These are phyloP conservation scores for Lethenteron camtschaticum DNA, from an alignment of 2,113 vertebrate genomes.

Conservation along the genomic window DNA sequence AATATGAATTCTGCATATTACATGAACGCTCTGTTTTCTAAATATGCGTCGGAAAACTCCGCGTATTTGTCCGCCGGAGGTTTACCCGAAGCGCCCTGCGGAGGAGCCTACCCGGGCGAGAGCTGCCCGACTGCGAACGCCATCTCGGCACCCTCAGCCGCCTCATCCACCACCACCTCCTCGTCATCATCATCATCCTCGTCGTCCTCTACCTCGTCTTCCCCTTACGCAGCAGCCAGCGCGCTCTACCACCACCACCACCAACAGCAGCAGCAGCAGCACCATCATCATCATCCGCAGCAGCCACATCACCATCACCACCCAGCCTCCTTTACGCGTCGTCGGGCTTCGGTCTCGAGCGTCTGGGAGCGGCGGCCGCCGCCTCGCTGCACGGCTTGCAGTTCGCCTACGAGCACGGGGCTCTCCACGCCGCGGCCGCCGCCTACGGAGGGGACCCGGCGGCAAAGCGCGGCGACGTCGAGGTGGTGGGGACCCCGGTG, in stretches of 20 bases:
- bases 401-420: neutral
- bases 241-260: no score
- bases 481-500: neutral
- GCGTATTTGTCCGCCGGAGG: neutral
- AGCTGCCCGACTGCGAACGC: neutral
- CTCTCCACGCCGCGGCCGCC: neutral
- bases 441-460: neutral
- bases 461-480: neutral
- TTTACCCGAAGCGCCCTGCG: neutral
- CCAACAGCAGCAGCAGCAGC: no score
- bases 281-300: no score
- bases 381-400: neutral
- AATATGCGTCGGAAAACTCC: neutral
- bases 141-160: no score
- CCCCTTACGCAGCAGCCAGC: no score
- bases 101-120: neutral
- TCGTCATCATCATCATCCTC: no score
- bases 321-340: neutral
- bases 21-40: conserved; percentile 5
- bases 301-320: neutral
- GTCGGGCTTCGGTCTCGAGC: neutral
- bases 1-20: conserved; percentile 5
- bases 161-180: no score
- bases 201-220: no score
- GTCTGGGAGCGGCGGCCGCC: neutral